phyloP scores from a whole-genome alignment of 2,113 vertebrate genomes.

The Trichechus manatus region DNA sequence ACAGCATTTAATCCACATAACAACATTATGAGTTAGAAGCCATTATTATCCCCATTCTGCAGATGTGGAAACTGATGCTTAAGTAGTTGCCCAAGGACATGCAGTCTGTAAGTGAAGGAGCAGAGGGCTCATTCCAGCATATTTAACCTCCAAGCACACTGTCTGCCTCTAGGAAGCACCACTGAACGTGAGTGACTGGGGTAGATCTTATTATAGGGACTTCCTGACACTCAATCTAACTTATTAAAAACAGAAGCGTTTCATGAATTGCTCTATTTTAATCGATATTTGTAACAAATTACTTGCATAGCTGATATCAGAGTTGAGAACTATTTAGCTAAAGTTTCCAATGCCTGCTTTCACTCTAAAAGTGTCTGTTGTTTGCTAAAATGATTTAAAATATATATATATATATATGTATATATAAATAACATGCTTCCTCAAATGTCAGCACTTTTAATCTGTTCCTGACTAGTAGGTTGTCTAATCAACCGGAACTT shows the following conservation, averaged over 20 bases:
- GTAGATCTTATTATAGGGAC: neutral
- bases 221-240: neutral
- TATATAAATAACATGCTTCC: neutral
- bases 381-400: slow-evolving; percentile 1
- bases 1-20: neutral
- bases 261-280: neutral
- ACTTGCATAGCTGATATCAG: slow-evolving; percentile 6
- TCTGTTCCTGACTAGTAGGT: neutral
- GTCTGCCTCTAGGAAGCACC: neutral
- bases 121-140: neutral
- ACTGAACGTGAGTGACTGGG: neutral
- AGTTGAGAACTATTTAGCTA: slow-evolving; percentile 47
- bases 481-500: slow-evolving; percentile 9
- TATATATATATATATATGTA: neutral
- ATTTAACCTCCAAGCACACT: neutral
- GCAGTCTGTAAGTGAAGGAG: neutral
- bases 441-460: neutral
- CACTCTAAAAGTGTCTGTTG: neutral
- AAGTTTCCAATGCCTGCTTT: neutral
- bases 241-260: slow-evolving; percentile 12
- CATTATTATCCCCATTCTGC: neutral
- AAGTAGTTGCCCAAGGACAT: neutral
- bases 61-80: neutral
- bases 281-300: slow-evolving; percentile 24
- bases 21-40: neutral